These are phyloP conservation scores for Cosmia pyralina DNA, from an alignment of 2,888 invertebrate genomes.

Conservation along the genomic window DNA sequence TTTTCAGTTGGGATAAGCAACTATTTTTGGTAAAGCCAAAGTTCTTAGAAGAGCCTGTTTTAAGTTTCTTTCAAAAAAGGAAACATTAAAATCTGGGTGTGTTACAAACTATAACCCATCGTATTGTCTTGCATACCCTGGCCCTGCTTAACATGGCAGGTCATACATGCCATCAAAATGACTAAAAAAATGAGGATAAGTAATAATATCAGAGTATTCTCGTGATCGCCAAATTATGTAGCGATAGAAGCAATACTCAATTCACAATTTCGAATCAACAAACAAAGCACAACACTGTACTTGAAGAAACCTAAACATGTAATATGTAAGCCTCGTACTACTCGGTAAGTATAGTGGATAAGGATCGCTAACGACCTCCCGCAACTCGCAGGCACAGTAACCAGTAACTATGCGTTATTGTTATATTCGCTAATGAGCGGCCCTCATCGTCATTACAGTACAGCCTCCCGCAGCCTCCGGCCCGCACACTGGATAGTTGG, in stretches of 20 bases:
- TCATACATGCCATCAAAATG: no score
- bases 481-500: neutral
- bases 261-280: neutral
- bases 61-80: neutral
- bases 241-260: neutral
- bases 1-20: neutral
- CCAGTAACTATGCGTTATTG: constrained; percentile 50
- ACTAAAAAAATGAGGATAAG: neutral
- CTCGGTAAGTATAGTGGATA: constrained; percentile 24
- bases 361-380: constrained; percentile 48
- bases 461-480: neutral
- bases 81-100: no score
- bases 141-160: neutral
- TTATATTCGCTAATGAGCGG: constrained; percentile 58
- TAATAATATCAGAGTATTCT: neutral
- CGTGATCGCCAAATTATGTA: neutral
- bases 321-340: neutral
- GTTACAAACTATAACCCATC: neutral
- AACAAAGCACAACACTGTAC: constrained; percentile 1
- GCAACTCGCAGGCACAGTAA: constrained; percentile 16
- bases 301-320: constrained; percentile 6
- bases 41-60: neutral
- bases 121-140: neutral
- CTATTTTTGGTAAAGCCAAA: neutral
- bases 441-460: constrained; percentile 42